Conservation (phyloP, 2,113 vertebrate species). For the Otis tarda region DNA sequence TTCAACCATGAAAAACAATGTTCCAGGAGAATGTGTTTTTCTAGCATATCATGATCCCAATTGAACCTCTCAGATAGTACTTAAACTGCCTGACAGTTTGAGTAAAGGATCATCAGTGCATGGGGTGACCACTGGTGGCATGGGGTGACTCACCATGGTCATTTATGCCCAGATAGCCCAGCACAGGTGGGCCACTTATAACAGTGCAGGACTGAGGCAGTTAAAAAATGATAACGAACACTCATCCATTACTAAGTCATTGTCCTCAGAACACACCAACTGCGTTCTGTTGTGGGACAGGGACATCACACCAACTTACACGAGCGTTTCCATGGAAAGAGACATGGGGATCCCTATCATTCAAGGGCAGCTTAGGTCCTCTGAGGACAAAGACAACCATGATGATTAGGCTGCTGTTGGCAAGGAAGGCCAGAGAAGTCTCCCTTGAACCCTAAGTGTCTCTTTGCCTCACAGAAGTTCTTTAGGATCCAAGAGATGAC, state of each 20-base stretch:
- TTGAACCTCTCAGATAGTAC: neutral
- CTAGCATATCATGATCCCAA: neutral
- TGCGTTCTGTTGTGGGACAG: neutral
- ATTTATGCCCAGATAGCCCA: neutral
- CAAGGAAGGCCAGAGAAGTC: neutral
- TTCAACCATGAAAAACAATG: neutral
- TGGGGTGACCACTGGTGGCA: neutral
- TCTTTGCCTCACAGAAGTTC: neutral
- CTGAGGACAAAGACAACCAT: neutral
- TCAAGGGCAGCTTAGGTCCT: neutral
- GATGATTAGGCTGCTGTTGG: neutral
- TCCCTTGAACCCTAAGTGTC: neutral
- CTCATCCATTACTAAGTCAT: neutral
- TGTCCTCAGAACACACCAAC: neutral
- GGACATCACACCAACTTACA: neutral
- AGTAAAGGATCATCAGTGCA: neutral
- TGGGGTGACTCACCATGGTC: neutral
- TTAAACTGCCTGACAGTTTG: neutral
- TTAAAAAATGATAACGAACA: neutral
- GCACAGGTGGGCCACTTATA: neutral
- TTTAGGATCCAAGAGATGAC: neutral
- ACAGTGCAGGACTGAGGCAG: neutral
- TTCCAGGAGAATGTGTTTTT: neutral
- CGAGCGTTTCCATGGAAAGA: fast-evolving
- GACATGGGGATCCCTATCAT: neutral